These are phyloP conservation scores for Celastrina argiolus DNA, from an alignment of 2,888 invertebrate genomes.

Conservation along the genomic window DNA sequence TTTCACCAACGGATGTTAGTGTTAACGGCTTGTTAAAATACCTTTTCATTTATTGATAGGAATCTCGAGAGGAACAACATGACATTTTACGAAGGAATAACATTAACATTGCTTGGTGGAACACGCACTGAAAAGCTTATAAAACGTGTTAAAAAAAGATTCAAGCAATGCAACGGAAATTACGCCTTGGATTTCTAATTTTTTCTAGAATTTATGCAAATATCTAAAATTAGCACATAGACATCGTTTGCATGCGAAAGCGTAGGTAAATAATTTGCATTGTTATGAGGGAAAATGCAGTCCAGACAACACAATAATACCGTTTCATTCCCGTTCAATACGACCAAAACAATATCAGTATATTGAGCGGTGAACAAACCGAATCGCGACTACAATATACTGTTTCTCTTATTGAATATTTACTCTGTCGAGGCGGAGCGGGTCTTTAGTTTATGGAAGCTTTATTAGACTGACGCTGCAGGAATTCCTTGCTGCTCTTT, in stretches of 20 bases:
- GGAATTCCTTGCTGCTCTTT: neutral
- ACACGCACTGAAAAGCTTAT: too few relatives aligned
- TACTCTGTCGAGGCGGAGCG: conserved; percentile 44
- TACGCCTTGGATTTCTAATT: too few relatives aligned
- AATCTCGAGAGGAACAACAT: too few relatives aligned
- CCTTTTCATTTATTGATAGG: too few relatives aligned
- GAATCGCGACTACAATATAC: conserved; percentile 52
- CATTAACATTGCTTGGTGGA: too few relatives aligned
- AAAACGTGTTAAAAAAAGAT: too few relatives aligned
- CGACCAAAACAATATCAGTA: conserved; percentile 58
- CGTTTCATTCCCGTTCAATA: conserved; percentile 48
- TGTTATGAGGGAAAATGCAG: conserved; percentile 26
- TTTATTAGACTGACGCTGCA: conserved; percentile 34
- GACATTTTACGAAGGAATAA: too few relatives aligned
- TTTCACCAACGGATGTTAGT: too few relatives aligned
- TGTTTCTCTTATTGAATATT: conserved; percentile 62
- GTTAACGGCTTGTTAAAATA: too few relatives aligned
- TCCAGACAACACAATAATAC: conserved; percentile 29
- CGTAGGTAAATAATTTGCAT: conserved; percentile 23
- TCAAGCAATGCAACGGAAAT: too few relatives aligned
- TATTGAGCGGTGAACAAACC: conserved; percentile 64
- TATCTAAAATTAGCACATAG: neutral
- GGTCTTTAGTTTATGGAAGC: conserved; percentile 37
- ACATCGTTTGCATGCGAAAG: neutral
- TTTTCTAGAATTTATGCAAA: too few relatives aligned